Evolutionary conservation across 2,797 vertebrate genomes (phyloP).

Genomic region (Corythornis leucogaster): DNA sequence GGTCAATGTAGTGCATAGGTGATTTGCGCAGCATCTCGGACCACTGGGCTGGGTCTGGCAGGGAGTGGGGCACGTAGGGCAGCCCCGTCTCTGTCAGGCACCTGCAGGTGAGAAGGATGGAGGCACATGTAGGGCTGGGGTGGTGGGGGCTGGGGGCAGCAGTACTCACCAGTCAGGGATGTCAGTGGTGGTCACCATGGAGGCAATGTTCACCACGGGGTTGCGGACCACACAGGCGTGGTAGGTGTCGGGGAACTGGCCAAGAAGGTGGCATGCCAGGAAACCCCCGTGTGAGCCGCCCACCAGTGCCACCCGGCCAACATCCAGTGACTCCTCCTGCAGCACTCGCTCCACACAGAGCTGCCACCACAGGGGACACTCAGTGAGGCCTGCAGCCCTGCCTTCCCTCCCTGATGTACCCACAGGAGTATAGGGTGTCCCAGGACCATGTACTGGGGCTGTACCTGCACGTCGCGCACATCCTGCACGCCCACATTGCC

Average conservation of each 20-base stretch:
- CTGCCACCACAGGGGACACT: slow-evolving; percentile 14
- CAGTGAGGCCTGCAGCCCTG: not conserved
- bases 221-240: slow-evolving; percentile 89
- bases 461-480: slow-evolving; percentile 93
- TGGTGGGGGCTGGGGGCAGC: accelerated
- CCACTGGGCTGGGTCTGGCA: slow-evolving; percentile 83
- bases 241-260: slow-evolving; percentile 92
- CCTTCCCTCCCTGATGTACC: not conserved
- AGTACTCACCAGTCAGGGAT: slow-evolving; percentile 93
- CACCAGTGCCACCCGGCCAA: slow-evolving; percentile 82
- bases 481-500: slow-evolving; percentile 93
- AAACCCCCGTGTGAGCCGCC: slow-evolving; percentile 97
- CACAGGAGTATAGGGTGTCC: accelerated
- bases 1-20: slow-evolving; percentile 84
- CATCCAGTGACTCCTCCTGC: slow-evolving; percentile 78
- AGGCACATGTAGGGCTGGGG: accelerated
- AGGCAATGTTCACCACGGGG: slow-evolving; percentile 91
- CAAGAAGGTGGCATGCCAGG: slow-evolving; percentile 93
- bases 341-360: slow-evolving; percentile 88
- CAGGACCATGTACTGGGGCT: accelerated
- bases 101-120: slow-evolving; percentile 71
- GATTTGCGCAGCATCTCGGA: slow-evolving; percentile 90
- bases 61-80: slow-evolving; percentile 76
- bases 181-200: slow-evolving; percentile 91
- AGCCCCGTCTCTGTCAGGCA: slow-evolving; percentile 88